Conservation (phyloP, 2,797 vertebrate species). For the Eulemur rubriventer region DNA sequence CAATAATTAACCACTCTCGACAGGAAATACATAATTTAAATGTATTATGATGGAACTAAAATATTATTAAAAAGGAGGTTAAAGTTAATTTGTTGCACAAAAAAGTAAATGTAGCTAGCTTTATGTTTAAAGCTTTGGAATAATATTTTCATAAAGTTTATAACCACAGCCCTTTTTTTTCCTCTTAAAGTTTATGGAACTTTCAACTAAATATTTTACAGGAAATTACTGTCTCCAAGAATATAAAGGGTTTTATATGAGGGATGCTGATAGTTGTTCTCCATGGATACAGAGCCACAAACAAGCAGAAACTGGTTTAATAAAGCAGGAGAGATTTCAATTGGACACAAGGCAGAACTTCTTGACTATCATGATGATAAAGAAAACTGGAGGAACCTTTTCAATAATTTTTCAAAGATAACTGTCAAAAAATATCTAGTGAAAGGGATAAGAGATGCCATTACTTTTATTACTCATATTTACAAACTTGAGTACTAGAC, state of each 20-base stretch:
- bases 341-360: slow-evolving; percentile 56
- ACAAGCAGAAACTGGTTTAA: slow-evolving; percentile 68
- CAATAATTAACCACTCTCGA: neutral
- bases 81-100: slow-evolving; percentile 11
- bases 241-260: slow-evolving; percentile 72
- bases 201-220: slow-evolving; percentile 72
- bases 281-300: slow-evolving; percentile 50
- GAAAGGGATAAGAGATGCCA: slow-evolving; percentile 25
- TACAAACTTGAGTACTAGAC: neutral
- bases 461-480: slow-evolving; percentile 44
- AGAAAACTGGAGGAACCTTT: slow-evolving; percentile 45
- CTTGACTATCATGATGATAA: slow-evolving; percentile 60
- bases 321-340: slow-evolving; percentile 68
- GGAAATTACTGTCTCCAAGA: slow-evolving; percentile 78
- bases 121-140: slow-evolving; percentile 23
- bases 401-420: slow-evolving; percentile 71
- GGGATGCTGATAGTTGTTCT: slow-evolving; percentile 56
- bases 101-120: neutral
- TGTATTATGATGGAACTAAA: neutral
- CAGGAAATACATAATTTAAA: slow-evolving; percentile 17
- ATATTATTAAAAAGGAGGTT: neutral
- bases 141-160: slow-evolving; percentile 31
- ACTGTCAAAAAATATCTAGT: slow-evolving; percentile 45
- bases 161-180: neutral
- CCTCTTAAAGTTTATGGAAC: slow-evolving; percentile 65